Evolutionary conservation across 2,797 vertebrate genomes (phyloP), one percentile per base, ranked within the genome.

Genomic region (Enteromius treurensis): DNA sequence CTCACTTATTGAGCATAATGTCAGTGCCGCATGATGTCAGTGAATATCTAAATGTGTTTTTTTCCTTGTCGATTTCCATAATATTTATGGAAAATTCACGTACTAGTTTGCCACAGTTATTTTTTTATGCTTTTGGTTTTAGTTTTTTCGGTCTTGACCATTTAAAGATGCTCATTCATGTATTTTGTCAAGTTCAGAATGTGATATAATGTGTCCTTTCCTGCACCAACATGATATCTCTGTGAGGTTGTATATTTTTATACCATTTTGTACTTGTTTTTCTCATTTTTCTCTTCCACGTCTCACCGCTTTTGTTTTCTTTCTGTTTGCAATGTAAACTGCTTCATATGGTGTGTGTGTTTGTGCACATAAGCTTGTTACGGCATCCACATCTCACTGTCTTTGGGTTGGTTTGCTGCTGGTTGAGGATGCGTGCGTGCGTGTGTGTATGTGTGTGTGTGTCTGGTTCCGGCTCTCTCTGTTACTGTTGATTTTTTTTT

Each of bases 231-330:
- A 94, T 95, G 95, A 95, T 95, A 95, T 96, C 95, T 96, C 94
- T 96, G 96, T 95, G 95, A 97, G 96, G 96, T 95, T 96, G 95
- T 96, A 95, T 97, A 96, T 97, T 98, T 97, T 97, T 96, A 94
- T 97, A 97, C 97, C 95, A 92, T 95, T 96, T 95, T 96, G 94
- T 96, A 96, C 93, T 94, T 96, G 65, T 83, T 83, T 83, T 81
- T 75, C 94, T 95, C 96, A 91, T 96, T 96, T 96, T 95, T 93
- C 94, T 93, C 91, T 92, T 92, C 95, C 94, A 94, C 92, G 91
- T 89, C 91, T 90, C 94, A 91, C 84, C 93, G 94, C 91, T 94
- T 95, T 90, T 93, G 88, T 95, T 92, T 88, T 91, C 89, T 95
- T 94, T 89, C 89, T 95, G 92, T 93, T 91, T 88, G 91, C 91